phyloP scores from a whole-genome alignment of 2,113 vertebrate species.

The Heliornis fulica region DNA sequence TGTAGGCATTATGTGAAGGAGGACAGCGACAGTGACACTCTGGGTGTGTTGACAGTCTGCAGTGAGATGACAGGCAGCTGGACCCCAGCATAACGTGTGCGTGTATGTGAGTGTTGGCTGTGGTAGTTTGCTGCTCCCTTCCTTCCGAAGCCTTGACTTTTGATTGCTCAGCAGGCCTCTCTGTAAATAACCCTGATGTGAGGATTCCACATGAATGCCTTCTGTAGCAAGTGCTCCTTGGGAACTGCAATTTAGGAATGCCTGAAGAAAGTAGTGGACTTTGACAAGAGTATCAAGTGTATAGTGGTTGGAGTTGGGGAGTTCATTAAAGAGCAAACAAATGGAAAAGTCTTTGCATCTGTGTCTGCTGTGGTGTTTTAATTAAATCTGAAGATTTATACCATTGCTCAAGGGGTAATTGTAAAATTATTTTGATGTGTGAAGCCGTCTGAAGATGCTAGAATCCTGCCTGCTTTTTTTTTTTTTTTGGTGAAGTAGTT shows the following conservation, averaged over 20 bases:
- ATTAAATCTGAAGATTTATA: background rate
- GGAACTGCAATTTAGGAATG: background rate
- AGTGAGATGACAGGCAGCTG: background rate
- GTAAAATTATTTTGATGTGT: background rate
- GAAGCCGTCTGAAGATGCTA: background rate
- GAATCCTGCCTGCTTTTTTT: background rate
- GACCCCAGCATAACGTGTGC: background rate
- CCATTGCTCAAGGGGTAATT: background rate
- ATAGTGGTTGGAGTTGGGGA: background rate
- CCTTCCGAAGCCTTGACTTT: background rate
- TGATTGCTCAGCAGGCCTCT: background rate
- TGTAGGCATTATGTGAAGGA: background rate
- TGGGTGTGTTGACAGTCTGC: accelerated
- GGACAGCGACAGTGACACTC: background rate
- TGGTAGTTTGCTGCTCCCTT: background rate
- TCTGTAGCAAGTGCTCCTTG: background rate
- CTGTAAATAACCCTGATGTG: background rate
- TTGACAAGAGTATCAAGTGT: background rate
- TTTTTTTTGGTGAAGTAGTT: background rate
- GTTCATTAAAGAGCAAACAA: slow-evolving; percentile 15
- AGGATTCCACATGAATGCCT: background rate
- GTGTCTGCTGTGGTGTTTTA: background rate
- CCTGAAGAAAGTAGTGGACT: background rate
- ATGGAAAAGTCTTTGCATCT: background rate
- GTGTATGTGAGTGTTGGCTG: background rate